phyloP scores from a whole-genome alignment of 2,113 vertebrate species.

The Gorsachius goisagi region DNA sequence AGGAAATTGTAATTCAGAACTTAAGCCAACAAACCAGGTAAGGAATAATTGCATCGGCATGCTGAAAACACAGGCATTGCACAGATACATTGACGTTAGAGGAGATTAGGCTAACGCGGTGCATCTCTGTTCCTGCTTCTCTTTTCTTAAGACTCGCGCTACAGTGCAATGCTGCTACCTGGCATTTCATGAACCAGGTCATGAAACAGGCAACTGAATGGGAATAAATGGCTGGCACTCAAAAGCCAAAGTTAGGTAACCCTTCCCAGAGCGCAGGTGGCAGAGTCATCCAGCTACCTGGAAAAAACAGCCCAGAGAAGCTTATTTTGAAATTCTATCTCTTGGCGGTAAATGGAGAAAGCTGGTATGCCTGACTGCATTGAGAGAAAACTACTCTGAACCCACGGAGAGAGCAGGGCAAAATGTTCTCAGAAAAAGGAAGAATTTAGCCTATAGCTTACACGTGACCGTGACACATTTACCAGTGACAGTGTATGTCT shows the following conservation, averaged over 20 bases:
- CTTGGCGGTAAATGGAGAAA: not conserved
- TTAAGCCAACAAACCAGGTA: not conserved
- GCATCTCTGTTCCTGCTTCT: not conserved
- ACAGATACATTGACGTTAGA: not conserved
- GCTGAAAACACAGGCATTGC: not conserved
- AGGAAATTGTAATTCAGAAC: not conserved
- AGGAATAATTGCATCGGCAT: not conserved
- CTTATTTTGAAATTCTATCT: not conserved
- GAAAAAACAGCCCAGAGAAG: not conserved
- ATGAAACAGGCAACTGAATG: rapidly evolving
- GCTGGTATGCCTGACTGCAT: not conserved
- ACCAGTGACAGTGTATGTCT: not conserved
- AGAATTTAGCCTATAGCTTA: not conserved
- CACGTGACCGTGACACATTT: rapidly evolving
- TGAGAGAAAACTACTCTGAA: not conserved
- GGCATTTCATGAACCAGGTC: not conserved
- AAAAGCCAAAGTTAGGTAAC: not conserved
- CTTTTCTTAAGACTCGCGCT: rapidly evolving
- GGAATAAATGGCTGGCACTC: not conserved
- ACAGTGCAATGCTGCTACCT: not conserved
- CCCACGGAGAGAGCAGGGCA: not conserved
- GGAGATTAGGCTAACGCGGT: not conserved
- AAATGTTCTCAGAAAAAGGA: not conserved
- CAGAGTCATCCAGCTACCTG: not conserved
- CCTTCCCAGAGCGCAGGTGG: not conserved